A percentile compares a stretch with the other conserved stretches of the same genome.
Evolutionary conservation across 2,113 vertebrate species (phyloP).

Genomic region (Smithornis capensis): DNA sequence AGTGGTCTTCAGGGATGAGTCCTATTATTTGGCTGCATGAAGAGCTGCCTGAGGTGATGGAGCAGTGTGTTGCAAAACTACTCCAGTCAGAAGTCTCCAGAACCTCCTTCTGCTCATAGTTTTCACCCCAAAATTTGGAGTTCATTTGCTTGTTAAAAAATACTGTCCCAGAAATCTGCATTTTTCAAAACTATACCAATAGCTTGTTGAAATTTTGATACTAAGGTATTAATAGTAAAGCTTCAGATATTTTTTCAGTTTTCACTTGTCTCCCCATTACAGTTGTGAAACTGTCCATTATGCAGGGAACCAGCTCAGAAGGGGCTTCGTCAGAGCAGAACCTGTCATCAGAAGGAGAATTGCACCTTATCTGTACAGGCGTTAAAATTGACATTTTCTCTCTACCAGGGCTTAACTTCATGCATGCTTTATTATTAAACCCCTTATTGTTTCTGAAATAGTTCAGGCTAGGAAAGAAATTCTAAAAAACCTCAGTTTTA

Average conservation of each 20-base stretch:
- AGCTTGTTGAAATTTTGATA: not conserved
- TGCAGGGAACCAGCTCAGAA: not conserved
- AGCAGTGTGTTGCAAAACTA: not conserved
- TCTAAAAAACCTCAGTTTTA: not conserved
- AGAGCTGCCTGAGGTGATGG: not conserved
- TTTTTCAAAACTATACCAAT: not conserved
- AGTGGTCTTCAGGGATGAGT: not conserved
- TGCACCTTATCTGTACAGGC: not conserved
- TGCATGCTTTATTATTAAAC: not conserved
- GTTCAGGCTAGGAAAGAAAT: not conserved
- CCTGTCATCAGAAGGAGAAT: not conserved
- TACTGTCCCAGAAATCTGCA: not conserved
- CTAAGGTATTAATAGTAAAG: not conserved
- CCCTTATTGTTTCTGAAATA: not conserved
- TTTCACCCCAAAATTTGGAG: not conserved
- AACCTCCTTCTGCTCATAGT: not conserved
- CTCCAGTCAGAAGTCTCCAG: not conserved
- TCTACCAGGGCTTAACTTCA: not conserved
- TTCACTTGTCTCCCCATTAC: not conserved
- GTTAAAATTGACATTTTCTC: not conserved
- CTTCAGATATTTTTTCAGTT: not conserved
- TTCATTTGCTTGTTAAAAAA: not conserved
- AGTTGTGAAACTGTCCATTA: not conserved
- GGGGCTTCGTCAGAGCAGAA: not conserved
- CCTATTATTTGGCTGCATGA: not conserved